These are phyloP conservation scores for Eidolon dupreanum DNA, from an alignment of 2,797 vertebrate species.

Conservation along the genomic window DNA sequence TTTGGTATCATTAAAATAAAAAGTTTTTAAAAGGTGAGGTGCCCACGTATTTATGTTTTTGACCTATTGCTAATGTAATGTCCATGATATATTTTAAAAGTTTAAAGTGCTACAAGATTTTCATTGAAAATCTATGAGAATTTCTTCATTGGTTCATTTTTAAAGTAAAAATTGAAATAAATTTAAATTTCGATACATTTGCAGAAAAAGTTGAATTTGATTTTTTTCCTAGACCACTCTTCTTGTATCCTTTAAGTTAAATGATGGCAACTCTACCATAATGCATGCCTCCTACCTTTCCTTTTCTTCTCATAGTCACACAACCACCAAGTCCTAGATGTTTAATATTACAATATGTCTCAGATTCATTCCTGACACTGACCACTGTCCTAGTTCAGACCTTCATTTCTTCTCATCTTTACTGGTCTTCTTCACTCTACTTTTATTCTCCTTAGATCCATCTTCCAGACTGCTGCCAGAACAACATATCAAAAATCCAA, in stretches of 20 bases:
- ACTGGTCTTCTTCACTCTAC: background rate
- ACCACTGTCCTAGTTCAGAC: background rate
- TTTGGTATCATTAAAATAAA: background rate
- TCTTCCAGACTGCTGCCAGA: background rate
- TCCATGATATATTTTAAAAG: background rate
- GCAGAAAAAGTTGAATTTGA: background rate
- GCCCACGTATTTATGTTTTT: background rate
- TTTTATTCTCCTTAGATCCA: background rate
- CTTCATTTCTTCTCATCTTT: background rate
- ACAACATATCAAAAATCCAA: background rate
- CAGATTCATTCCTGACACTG: background rate
- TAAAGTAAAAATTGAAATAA: slow-evolving; percentile 23
- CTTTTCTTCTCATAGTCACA: background rate
- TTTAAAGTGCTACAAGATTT: background rate
- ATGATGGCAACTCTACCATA: background rate
- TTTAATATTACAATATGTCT: background rate
- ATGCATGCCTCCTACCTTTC: background rate
- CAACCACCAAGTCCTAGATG: background rate
- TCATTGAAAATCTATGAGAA: slow-evolving; percentile 14
- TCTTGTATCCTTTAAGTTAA: background rate
- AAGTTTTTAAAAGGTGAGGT: background rate
- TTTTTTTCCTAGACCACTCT: background rate
- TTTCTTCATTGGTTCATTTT: background rate
- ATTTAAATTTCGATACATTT: background rate
- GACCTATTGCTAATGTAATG: background rate